A percentile compares a stretch with the other conserved stretches of the same genome.
Evolutionary conservation across 2,797 vertebrate genomes (phyloP).

Genomic region (Pyrocephalus nanus): DNA sequence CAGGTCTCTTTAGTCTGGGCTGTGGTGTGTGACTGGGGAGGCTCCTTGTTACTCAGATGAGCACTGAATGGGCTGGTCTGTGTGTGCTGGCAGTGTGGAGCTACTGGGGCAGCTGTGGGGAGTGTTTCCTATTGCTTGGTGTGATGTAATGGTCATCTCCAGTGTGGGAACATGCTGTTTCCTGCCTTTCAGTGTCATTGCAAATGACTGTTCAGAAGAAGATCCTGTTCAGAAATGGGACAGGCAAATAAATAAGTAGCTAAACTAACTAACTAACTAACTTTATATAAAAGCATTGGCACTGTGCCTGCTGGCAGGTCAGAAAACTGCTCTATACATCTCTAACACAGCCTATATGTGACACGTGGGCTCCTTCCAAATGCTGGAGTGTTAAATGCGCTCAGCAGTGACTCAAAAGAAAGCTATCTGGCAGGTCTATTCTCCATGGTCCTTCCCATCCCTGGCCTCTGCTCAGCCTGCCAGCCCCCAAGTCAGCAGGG

Average conservation of each 20-base stretch:
- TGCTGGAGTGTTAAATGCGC: background rate
- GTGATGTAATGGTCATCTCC: background rate
- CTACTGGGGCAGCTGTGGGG: background rate
- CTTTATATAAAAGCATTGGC: background rate
- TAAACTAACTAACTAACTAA: background rate
- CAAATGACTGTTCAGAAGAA: background rate
- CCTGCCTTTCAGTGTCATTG: background rate
- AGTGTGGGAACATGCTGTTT: background rate
- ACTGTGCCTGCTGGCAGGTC: background rate
- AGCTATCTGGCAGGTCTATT: background rate
- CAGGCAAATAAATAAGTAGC: background rate
- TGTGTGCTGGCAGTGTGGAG: background rate
- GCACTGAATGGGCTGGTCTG: background rate
- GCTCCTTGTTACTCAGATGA: background rate
- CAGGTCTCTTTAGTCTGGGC: background rate
- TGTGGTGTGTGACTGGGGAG: accelerated
- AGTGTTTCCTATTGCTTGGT: background rate
- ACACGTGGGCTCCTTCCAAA: background rate
- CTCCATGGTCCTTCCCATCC: background rate
- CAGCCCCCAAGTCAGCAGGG: background rate
- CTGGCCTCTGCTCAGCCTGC: background rate
- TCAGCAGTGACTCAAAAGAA: background rate
- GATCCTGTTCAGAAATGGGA: background rate
- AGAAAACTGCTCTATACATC: background rate
- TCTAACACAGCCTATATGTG: background rate